These are phyloP conservation scores for Hydrozoanthus tunicans DNA, from an alignment of 64 coral and sea anemone genomes.

Conservation along the genomic window DNA sequence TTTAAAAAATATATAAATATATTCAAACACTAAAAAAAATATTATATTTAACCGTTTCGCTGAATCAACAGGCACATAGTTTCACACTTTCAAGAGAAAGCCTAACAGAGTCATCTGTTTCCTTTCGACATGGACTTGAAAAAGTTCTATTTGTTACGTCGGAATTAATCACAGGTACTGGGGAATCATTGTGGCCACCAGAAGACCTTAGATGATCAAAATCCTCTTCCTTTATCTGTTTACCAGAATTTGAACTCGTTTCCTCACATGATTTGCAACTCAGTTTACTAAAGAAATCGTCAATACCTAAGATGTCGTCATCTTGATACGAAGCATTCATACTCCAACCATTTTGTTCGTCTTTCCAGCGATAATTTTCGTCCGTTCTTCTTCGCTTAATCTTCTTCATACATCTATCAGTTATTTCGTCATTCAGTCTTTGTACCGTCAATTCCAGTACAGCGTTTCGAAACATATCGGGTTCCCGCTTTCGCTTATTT, in stretches of 20 bases:
- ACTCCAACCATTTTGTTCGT: slow-evolving; percentile 79
- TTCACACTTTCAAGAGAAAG: slow-evolving; percentile 1
- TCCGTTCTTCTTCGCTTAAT: slow-evolving; percentile 71
- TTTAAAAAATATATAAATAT: background rate
- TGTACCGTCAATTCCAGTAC: slow-evolving; percentile 86
- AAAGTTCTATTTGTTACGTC: background rate
- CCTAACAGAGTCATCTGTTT: background rate
- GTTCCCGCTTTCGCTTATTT: slow-evolving; percentile 78
- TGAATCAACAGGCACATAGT: slow-evolving; percentile 16
- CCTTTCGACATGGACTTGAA: slow-evolving; percentile 15
- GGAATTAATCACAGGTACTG: background rate
- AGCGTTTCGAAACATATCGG: slow-evolving; percentile 90
- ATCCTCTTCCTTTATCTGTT: slow-evolving; percentile 1
- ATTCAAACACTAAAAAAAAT: background rate
- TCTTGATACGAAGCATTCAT: slow-evolving; percentile 86
- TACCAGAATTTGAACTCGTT: slow-evolving; percentile 20
- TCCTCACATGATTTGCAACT: slow-evolving; percentile 56
- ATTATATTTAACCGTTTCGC: background rate
- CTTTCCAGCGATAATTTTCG: slow-evolving; percentile 88
- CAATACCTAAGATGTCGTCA: slow-evolving; percentile 97
- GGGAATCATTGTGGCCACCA: background rate
- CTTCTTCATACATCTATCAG: slow-evolving; percentile 85
- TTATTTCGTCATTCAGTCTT: slow-evolving; percentile 97
- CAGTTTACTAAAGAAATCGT: slow-evolving; percentile 93
- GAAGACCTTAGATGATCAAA: background rate